These are phyloP conservation scores for Achroia grisella DNA, from an alignment of 1,140 invertebrate species.

Conservation along the genomic window DNA sequence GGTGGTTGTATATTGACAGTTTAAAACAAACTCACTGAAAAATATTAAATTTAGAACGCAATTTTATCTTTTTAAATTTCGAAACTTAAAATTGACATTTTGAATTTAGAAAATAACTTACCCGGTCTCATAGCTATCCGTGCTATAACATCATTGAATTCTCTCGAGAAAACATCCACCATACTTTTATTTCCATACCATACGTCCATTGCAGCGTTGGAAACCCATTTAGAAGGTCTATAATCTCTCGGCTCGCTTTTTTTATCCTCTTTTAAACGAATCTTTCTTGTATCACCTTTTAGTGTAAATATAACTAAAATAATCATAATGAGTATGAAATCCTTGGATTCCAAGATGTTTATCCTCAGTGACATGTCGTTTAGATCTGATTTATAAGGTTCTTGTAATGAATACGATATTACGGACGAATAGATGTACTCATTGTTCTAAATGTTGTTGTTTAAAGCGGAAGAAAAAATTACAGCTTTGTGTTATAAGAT, in stretches of 20 bases:
- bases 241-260: constrained; percentile 26
- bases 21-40: too few relatives aligned
- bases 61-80: too few relatives aligned
- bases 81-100: too few relatives aligned
- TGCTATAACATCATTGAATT: constrained; percentile 34
- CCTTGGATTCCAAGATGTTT: not conserved
- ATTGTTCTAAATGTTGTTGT: too few relatives aligned
- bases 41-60: too few relatives aligned
- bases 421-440: too few relatives aligned
- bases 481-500: too few relatives aligned
- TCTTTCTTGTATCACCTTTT: constrained; percentile 16
- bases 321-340: not conserved
- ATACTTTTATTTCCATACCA: constrained; percentile 52
- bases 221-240: constrained; percentile 42
- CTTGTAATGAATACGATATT: too few relatives aligned
- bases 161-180: constrained; percentile 40
- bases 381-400: not conserved
- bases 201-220: constrained; percentile 45
- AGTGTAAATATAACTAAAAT: constrained; percentile 6
- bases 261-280: constrained; percentile 12
- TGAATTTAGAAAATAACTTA: constrained; percentile 10
- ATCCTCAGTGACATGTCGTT: not conserved
- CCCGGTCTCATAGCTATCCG: constrained; percentile 29
- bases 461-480: too few relatives aligned
- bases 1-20: too few relatives aligned